Percentiles rank a stretch among this genome's conserved stretches.
These are phyloP conservation scores for Genyomyrus donnyi DNA, from an alignment of 2,113 vertebrate species.

Conservation along the genomic window DNA sequence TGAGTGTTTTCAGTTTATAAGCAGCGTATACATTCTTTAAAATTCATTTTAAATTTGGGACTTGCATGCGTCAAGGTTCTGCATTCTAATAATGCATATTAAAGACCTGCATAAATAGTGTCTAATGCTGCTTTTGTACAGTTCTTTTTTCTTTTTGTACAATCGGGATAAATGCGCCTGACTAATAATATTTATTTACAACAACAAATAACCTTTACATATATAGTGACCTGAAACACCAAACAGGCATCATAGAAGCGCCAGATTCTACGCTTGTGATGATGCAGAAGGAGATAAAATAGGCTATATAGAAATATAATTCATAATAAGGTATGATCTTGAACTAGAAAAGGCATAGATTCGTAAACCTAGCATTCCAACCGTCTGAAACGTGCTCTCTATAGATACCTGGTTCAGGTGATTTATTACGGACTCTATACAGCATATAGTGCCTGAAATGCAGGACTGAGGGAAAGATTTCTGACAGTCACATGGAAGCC, in stretches of 20 bases:
- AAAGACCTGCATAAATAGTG: background rate
- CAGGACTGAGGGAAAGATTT: background rate
- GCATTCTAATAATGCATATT: background rate
- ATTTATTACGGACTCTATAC: background rate
- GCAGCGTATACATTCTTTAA: background rate
- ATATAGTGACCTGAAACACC: background rate
- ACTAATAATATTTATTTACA: background rate
- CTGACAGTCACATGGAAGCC: background rate
- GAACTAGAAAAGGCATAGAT: background rate
- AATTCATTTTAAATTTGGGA: background rate
- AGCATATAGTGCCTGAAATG: background rate
- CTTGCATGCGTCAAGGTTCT: background rate
- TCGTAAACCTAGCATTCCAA: background rate
- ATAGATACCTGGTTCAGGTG: conserved; percentile 12
- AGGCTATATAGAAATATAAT: background rate
- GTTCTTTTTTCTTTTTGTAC: background rate
- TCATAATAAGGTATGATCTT: background rate
- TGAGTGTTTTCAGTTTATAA: background rate
- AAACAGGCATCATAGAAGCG: background rate
- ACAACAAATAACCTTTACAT: background rate
- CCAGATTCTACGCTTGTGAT: background rate
- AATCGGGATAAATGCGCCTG: background rate
- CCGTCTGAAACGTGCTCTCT: background rate
- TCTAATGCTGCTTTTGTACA: background rate
- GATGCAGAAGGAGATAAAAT: background rate